Base-by-base conservation (phyloP, 2,113 vertebrate species). In the Pteruthius melanotis region DNA sequence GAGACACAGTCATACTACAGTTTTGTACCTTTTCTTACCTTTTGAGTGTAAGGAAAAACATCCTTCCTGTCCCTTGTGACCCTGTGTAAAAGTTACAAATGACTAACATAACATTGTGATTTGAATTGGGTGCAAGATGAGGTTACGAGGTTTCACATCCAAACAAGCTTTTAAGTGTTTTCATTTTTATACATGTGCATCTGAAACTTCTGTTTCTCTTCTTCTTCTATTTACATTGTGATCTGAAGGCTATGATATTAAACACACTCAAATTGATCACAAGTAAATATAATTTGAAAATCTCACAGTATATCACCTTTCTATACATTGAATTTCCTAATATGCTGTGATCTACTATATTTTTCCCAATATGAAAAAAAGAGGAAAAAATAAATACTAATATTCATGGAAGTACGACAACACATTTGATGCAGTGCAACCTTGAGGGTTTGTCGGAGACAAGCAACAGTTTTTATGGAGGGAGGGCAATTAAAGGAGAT, bases 51-150 rank as follows among this genome's bases (percentile, higher is more conserved):
- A 80, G 49, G 31, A 68, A 80, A 69, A 87, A 33, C 24, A 69
- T n/a, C 37, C 22, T 72, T n/a, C 21, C 11, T 76, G 21, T 44
- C 27, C 27, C 10, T 0, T 0, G 17, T 69, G 31, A 44, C 30
- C 12, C 50, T 50, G 7, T 31, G 23, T 76, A 56, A 40, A 64
- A 50, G 16, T 39, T 35, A 76, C 3, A 76, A 35, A 45, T 53
- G 1, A 61, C n/a, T 72, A 65, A 81, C 7, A 10, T n/a, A 30
- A 45, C 22, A 49, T 33, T 0, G 0, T 72, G 27, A 39, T 72
- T 23, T 91, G 17, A 70, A 27, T 76, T 85, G 30, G 17, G 11
- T 65, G 26, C 24, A 53, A 68, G 7, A 15, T 72, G 40, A 0
- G 21, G 7, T 83, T 68, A 60, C 1, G 5, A 69, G 70, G 15